phyloP scores from a whole-genome alignment of 2,113 vertebrate species.

The Petrocephalus zakoni region DNA sequence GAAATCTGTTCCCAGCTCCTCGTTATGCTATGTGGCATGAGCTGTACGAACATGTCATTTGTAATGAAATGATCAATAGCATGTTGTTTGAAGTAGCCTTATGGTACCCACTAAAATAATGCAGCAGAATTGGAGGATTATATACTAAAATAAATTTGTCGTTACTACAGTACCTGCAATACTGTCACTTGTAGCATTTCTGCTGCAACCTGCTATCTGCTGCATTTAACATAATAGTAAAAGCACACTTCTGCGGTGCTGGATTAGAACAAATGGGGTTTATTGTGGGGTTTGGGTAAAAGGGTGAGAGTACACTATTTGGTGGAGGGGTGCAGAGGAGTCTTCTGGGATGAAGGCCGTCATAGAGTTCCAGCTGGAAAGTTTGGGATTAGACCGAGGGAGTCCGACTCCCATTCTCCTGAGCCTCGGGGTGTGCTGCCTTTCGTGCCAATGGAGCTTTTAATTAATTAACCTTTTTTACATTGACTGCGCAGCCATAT shows the following conservation, averaged over 20 bases:
- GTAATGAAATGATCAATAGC: neutral
- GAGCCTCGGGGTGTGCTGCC: neutral
- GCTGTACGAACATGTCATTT: neutral
- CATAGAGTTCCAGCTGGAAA: neutral
- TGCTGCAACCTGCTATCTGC: neutral
- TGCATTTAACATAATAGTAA: neutral
- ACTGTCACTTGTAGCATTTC: neutral
- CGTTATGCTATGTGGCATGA: neutral
- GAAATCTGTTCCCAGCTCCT: neutral
- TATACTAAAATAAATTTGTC: neutral
- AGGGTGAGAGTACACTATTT: neutral
- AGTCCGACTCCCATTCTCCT: neutral
- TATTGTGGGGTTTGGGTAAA: neutral
- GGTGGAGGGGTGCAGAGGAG: neutral
- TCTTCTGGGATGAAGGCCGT: neutral
- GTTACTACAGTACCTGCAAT: neutral
- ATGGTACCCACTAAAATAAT: neutral
- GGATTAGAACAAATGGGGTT: neutral
- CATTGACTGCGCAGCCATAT: neutral
- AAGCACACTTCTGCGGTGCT: neutral
- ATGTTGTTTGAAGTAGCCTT: neutral
- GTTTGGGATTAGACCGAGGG: neutral
- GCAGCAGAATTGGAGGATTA: neutral
- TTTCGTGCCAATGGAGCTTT: neutral
- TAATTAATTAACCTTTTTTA: constrained; percentile 5